Evolutionary conservation across 2,797 vertebrate genomes (phyloP).

Genomic region (Sebastes miniatus): DNA sequence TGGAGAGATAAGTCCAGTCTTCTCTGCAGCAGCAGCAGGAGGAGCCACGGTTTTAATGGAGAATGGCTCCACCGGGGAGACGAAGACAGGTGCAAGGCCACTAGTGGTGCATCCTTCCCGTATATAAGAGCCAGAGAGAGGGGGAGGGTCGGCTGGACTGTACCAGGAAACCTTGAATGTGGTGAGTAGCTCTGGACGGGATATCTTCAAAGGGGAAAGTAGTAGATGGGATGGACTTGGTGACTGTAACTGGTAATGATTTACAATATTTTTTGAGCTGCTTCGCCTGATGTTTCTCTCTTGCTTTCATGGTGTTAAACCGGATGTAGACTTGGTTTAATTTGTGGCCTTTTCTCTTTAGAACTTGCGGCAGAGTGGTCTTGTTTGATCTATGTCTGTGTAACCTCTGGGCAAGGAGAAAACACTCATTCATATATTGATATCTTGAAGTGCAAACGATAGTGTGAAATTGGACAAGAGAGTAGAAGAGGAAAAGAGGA

Average conservation of each 20-base stretch:
- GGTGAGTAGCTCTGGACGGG: constrained; percentile 24
- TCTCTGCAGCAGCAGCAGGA: background rate
- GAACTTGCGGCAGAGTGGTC: background rate
- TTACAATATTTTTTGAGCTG: constrained; percentile 7
- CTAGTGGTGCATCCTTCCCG: constrained; percentile 1
- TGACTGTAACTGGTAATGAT: constrained; percentile 8
- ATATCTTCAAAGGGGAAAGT: background rate
- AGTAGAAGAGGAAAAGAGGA: background rate
- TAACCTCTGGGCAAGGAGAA: background rate
- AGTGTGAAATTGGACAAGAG: background rate
- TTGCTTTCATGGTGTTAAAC: background rate
- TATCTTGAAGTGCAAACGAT: constrained; percentile 37
- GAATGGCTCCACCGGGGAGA: background rate
- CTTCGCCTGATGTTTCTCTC: background rate
- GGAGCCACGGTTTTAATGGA: constrained; percentile 16
- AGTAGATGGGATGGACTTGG: background rate
- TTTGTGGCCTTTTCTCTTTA: background rate
- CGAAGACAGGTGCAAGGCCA: constrained; percentile 38
- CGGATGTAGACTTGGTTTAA: background rate
- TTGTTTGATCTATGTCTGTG: constrained; percentile 1
- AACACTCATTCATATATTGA: background rate
- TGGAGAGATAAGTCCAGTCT: background rate
- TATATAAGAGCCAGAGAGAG: constrained; percentile 14
- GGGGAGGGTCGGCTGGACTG: background rate
- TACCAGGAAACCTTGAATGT: constrained; percentile 19